Percentiles rank a stretch among this genome's conserved stretches.
Evolutionary conservation across 2,113 vertebrate genomes (phyloP).

Genomic region (Paramormyrops kingsleyae): DNA sequence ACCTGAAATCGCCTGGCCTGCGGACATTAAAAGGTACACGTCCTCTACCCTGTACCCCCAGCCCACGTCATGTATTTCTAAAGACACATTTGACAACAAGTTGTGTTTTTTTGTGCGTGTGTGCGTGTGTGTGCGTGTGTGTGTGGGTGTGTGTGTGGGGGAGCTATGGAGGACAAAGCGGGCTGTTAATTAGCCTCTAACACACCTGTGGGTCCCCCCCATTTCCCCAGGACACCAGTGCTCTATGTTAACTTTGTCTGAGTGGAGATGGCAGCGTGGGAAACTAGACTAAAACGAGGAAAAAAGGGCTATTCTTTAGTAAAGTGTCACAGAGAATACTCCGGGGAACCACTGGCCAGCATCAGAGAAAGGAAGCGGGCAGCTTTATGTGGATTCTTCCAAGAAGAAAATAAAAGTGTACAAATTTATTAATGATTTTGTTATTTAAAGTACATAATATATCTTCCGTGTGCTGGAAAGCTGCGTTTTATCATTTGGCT

Average conservation of each 20-base stretch:
- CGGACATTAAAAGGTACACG: not conserved
- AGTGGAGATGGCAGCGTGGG: not conserved
- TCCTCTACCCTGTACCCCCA: not conserved
- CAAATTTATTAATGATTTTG: not conserved
- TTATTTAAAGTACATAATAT: not conserved
- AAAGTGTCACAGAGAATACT: not conserved
- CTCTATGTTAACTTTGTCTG: not conserved
- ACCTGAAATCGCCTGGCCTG: not conserved
- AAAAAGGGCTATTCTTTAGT: not conserved
- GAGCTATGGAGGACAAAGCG: not conserved
- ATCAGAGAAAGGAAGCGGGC: not conserved
- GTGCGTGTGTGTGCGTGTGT: not conserved
- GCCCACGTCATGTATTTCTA: not conserved
- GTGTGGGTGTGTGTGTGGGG: not conserved
- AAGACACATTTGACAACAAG: not conserved
- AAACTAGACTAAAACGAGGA: not conserved
- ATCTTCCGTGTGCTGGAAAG: not conserved
- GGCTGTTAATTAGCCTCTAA: not conserved
- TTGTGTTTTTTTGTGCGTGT: not conserved
- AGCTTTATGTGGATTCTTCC: not conserved
- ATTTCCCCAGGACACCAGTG: not conserved
- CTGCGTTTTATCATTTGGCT: not conserved
- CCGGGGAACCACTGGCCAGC: not conserved
- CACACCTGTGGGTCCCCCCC: not conserved
- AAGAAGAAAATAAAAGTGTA: not conserved